These are phyloP conservation scores for Orientallactaga bullata DNA, from an alignment of 2,113 vertebrate genomes.

Conservation along the genomic window DNA sequence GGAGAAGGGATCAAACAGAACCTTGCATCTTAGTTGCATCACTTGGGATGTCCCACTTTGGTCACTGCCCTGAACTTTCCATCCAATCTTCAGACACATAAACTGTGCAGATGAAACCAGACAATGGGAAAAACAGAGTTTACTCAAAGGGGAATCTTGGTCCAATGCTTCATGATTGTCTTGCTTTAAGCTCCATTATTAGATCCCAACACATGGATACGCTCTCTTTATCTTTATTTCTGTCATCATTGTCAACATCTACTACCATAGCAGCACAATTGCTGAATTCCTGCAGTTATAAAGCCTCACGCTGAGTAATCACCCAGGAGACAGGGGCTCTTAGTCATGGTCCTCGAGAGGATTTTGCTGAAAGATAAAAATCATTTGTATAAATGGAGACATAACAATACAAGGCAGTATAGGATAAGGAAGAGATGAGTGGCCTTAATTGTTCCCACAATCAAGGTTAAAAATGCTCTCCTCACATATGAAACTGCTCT, in stretches of 20 bases:
- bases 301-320: not conserved
- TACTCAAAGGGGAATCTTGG: not conserved
- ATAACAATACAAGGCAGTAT: not conserved
- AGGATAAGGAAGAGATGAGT: not conserved
- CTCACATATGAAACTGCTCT: not conserved
- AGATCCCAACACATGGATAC: not conserved
- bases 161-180: not conserved
- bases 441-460: not conserved
- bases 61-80: slow-evolving; percentile 8
- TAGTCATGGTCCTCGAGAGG: not conserved
- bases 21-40: not conserved
- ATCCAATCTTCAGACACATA: not conserved
- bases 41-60: not conserved
- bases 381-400: not conserved
- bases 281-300: not conserved
- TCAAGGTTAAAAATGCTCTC: not conserved
- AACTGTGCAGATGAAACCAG: slow-evolving; percentile 19
- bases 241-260: not conserved
- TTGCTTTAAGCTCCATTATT: not conserved
- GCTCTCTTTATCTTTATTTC: not conserved
- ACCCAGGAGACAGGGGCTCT: not conserved
- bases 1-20: not conserved
- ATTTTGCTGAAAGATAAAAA: slow-evolving; percentile 38
- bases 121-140: not conserved
- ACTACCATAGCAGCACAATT: not conserved